Evolutionary conservation across 2,888 invertebrate species (phyloP).

Genomic region (Morpho helenor): DNA sequence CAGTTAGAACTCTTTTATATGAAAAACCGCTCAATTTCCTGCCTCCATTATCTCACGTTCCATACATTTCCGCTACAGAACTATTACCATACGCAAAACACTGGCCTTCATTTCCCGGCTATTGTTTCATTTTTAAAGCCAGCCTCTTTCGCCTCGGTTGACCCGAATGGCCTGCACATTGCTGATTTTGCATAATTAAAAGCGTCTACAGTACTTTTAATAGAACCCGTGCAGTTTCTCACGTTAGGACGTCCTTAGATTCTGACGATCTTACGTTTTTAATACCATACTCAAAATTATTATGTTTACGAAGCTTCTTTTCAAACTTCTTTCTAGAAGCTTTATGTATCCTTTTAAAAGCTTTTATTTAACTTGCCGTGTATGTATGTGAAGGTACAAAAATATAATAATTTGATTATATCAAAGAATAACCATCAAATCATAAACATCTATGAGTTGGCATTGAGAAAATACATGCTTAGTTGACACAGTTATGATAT

Average conservation of each 20-base stretch:
- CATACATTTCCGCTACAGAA: constrained; percentile 13
- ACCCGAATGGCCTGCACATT: constrained; percentile 54
- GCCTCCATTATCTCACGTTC: constrained; percentile 11
- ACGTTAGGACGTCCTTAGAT: not conserved
- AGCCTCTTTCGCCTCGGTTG: constrained; percentile 45
- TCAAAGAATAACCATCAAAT: too few relatives aligned
- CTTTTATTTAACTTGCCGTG: too few relatives aligned
- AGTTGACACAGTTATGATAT: too few relatives aligned
- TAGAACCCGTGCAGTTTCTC: constrained; percentile 26
- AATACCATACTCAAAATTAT: too few relatives aligned
- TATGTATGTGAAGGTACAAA: too few relatives aligned
- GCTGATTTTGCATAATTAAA: constrained; percentile 67
- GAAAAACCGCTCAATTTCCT: constrained; percentile 14
- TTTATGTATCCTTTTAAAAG: too few relatives aligned
- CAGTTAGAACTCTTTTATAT: not conserved
- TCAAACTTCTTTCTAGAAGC: too few relatives aligned
- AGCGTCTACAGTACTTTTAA: constrained; percentile 48
- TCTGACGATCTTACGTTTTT: too few relatives aligned
- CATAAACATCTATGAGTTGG: too few relatives aligned
- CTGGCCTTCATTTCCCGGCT: constrained; percentile 49
- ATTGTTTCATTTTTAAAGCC: constrained; percentile 59
- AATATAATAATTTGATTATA: too few relatives aligned
- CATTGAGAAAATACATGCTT: too few relatives aligned
- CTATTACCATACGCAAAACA: constrained; percentile 21
- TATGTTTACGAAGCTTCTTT: too few relatives aligned